Evolutionary conservation across 1,140 invertebrate genomes (phyloP).

Genomic region (Penaeus indicus): DNA sequence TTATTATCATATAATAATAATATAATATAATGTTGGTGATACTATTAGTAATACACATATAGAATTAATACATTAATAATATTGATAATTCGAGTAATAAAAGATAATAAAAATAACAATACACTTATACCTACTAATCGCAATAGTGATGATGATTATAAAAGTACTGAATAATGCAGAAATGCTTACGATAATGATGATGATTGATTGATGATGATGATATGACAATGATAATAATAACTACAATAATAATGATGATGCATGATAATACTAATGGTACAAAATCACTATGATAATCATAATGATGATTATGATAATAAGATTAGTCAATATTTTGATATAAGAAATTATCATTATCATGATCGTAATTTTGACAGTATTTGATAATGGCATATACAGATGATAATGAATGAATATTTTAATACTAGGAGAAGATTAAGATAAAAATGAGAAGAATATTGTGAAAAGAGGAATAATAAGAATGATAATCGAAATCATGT

Average conservation of each 20-base stretch:
- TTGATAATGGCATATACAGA: neutral
- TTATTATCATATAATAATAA: too few relatives aligned
- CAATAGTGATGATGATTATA: too few relatives aligned
- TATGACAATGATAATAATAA: constrained; percentile 4
- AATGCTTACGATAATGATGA: constrained; percentile 1
- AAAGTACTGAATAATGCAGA: neutral
- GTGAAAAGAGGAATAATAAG: too few relatives aligned
- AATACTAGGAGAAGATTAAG: neutral
- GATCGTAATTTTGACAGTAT: neutral
- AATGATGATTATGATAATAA: neutral
- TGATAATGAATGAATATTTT: neutral
- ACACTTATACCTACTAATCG: too few relatives aligned
- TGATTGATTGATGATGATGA: neutral
- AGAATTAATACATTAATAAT: too few relatives aligned
- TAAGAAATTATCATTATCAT: neutral
- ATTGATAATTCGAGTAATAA: too few relatives aligned
- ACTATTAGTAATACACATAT: too few relatives aligned
- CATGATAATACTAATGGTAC: neutral
- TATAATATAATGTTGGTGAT: too few relatives aligned
- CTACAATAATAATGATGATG: neutral
- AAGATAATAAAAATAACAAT: too few relatives aligned
- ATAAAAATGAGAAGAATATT: too few relatives aligned
- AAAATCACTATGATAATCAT: too few relatives aligned
- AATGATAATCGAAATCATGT: too few relatives aligned
- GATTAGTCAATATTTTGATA: neutral